phyloP scores from a whole-genome alignment of 1,140 invertebrate species.

The Dermatophagoides farinae region DNA sequence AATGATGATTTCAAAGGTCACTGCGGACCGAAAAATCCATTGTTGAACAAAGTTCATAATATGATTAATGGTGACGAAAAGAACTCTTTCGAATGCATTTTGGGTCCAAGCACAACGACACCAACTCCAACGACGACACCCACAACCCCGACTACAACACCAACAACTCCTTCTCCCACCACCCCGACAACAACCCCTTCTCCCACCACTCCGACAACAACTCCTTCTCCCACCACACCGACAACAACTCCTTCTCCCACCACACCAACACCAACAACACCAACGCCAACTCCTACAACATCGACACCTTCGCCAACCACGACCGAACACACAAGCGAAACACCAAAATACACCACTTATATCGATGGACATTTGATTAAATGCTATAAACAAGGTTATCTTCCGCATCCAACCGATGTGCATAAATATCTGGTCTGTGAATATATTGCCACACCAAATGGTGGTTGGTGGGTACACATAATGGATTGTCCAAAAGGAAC shows the following conservation, averaged over 20 bases:
- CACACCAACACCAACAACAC: neutral
- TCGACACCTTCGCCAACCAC: neutral
- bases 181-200: neutral
- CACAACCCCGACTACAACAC: neutral
- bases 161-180: neutral
- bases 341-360: neutral
- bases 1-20: slow-evolving; percentile 24
- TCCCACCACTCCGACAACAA: neutral
- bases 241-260: neutral
- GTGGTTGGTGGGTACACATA: neutral
- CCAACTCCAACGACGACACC: neutral
- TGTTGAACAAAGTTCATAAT: slow-evolving; percentile 15
- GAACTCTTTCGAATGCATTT: neutral
- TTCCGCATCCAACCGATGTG: neutral
- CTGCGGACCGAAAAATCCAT: slow-evolving; percentile 14
- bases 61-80: slow-evolving; percentile 11
- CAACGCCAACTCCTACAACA: neutral
- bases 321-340: neutral
- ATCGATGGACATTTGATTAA: neutral
- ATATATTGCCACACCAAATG: neutral
- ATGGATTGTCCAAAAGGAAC: neutral
- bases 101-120: neutral
- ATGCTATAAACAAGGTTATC: neutral
- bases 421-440: neutral
- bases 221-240: neutral